These are phyloP conservation scores for Drosophila melanosoma DNA, from an alignment of 2,888 invertebrate species.

Conservation along the genomic window DNA sequence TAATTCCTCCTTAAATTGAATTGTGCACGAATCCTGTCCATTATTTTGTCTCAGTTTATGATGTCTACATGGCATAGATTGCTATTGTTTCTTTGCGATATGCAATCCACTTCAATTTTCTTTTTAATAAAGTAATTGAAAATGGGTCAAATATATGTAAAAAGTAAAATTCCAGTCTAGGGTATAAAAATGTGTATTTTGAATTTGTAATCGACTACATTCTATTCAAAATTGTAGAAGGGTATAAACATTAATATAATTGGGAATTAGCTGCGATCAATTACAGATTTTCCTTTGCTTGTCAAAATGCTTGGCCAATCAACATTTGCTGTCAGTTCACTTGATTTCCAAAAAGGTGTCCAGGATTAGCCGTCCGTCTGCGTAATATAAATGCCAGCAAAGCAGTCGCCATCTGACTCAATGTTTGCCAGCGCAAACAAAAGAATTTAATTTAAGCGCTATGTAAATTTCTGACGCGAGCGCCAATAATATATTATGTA, in stretches of 20 bases:
- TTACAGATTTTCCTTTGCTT: constrained; percentile 10
- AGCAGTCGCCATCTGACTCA: constrained; percentile 47
- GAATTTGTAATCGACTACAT: neutral
- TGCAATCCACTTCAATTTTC: constrained; percentile 1
- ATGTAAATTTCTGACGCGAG: constrained; percentile 14
- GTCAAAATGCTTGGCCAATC: constrained; percentile 15
- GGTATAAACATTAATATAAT: constrained; percentile 10
- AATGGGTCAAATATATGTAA: neutral
- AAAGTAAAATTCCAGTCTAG: neutral
- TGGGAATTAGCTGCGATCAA: constrained; percentile 6
- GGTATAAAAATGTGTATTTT: neutral
- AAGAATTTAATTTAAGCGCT: constrained; percentile 48
- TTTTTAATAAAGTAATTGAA: neutral
- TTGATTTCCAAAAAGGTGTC: constrained; percentile 31
- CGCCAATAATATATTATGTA: constrained; percentile 5
- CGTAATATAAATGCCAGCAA: constrained; percentile 46
- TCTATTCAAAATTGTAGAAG: neutral
- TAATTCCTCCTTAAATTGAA: constrained; percentile 42
- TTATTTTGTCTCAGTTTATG: constrained; percentile 32
- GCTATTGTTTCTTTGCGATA: constrained; percentile 1
- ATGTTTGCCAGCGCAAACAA: constrained; percentile 62
- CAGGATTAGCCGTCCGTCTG: constrained; percentile 58
- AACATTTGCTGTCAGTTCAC: constrained; percentile 25
- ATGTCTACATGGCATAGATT: constrained; percentile 2
- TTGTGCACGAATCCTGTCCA: constrained; percentile 47